Evolutionary conservation across 2,113 vertebrate genomes (phyloP), one percentile per base, ranked within the genome.

Genomic region (Perca fluviatilis): DNA sequence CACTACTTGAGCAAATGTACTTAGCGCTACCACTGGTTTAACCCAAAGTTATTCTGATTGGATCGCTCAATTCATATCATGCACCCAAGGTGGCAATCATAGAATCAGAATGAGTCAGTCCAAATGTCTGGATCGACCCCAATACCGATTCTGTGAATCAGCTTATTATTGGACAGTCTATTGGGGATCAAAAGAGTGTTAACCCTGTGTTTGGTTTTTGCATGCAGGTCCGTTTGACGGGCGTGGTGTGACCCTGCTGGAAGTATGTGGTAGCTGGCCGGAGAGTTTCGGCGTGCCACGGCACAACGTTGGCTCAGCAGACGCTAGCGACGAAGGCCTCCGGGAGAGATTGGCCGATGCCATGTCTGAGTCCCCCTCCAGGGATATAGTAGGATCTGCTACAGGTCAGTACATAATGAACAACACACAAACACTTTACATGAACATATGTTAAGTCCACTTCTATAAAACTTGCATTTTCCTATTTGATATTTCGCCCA

Each of bases 231-330:
- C 96, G 33, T 98, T 97, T 79, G 98, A 99, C 89, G 91, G 91
- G 2, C 96, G 97, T 67, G 97, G 98, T 0, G 97, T 99, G 90
- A 99, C 98, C 57, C 92, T 99, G 88, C 95, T 99, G 91, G 98
- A 99, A 91, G 97, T 99, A 58, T 99, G 97, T 0, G 98, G 98
- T 74, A 99, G 98, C 93, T 99, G 98, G 98, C 98, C 98, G 0
- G 98, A 99, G 92, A 99, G 95, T 94, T 99, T 99, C 0, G 97
- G 97, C 10, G 95, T 99, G 30, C 96, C 98, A 0, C 95, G 97
- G 10, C 98, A 99, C 90, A 90, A 80, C 63, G 93, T 98, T 90
- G 95, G 96, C 30, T 98, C 97, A n/a, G 92, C 96, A 46, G 98
- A 99, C 73, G 95, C 95, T 91, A 95, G 95, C 0, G 98, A 99